These are phyloP conservation scores for Corythaeola cristata DNA, from an alignment of 2,113 vertebrate genomes.

Conservation along the genomic window DNA sequence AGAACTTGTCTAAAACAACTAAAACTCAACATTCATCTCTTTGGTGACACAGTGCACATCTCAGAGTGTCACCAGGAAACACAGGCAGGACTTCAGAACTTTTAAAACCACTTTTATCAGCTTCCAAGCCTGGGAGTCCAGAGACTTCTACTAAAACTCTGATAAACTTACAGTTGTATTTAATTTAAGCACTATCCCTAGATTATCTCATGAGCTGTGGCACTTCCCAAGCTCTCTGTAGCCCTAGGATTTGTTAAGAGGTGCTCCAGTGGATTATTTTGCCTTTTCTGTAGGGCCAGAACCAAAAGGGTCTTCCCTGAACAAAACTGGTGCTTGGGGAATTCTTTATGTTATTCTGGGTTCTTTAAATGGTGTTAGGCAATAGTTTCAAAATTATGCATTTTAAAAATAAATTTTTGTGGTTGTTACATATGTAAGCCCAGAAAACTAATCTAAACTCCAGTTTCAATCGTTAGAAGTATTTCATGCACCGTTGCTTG, in stretches of 20 bases:
- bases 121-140: not conserved
- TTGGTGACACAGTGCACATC: accelerated
- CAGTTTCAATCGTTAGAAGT: not conserved
- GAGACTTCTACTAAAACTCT: not conserved
- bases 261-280: not conserved
- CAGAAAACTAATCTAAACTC: not conserved
- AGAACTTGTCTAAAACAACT: not conserved
- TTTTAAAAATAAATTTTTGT: not conserved
- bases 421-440: not conserved
- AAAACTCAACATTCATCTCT: not conserved
- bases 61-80: not conserved
- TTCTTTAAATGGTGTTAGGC: not conserved
- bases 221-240: not conserved
- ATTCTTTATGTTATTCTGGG: not conserved
- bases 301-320: not conserved
- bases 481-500: not conserved
- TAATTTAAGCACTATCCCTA: not conserved
- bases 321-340: not conserved
- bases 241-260: not conserved
- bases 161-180: not conserved
- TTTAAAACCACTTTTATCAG: not conserved
- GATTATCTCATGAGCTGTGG: not conserved
- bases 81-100: not conserved
- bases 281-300: not conserved
- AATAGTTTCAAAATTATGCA: not conserved